Base-by-base conservation (phyloP, 2,888 invertebrate species). In the Leucania comma region DNA sequence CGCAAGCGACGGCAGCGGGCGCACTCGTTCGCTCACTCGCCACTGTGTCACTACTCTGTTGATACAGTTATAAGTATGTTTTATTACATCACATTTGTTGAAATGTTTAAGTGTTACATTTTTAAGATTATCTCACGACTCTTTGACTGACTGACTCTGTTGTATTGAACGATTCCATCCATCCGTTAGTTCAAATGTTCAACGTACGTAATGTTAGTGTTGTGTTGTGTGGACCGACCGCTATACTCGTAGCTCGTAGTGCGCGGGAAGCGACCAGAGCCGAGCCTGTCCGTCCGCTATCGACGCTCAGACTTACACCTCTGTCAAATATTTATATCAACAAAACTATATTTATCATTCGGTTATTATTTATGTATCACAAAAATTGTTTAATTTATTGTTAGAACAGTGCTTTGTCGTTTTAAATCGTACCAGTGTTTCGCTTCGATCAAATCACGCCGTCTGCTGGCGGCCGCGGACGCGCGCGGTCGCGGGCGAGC, bases 291-390 rank as follows among this genome's bases (percentile, higher is more conserved):
- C 81, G 86, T 88, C 89, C 86, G 85, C 88, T 86, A 57, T 22
- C 81, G 85, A 86, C 87, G 86, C 89, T 87, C 84, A 84, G 82
- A 88, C 88, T 83, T 85, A 78, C 88, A 88, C 88, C 90, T 83
- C 83, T 85, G 85, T 85, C 85, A 81, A 62, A 80, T 74, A 73
- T 77, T 75, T 82, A 88, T 88, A 88, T 90, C 90, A 89, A 90
- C 87, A 90, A 88, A 86, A 87, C 87, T 87, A 86, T 86, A 87
- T 88, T 87, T 90, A 91, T 91, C 87, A 89, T 92, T 91, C 83
- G 89, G 88, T 90, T 89, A 90, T 91, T 89, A 90, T 92, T 89
- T 93, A 91, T 92, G 84, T 92, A 92, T 92, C 90, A 90, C 90
- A 89, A 92, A 93, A 82, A 75, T 67, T 84, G 86, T 84, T 86